phyloP scores from a whole-genome alignment of 2,888 invertebrate genomes.

The Uloborus plumipes region DNA sequence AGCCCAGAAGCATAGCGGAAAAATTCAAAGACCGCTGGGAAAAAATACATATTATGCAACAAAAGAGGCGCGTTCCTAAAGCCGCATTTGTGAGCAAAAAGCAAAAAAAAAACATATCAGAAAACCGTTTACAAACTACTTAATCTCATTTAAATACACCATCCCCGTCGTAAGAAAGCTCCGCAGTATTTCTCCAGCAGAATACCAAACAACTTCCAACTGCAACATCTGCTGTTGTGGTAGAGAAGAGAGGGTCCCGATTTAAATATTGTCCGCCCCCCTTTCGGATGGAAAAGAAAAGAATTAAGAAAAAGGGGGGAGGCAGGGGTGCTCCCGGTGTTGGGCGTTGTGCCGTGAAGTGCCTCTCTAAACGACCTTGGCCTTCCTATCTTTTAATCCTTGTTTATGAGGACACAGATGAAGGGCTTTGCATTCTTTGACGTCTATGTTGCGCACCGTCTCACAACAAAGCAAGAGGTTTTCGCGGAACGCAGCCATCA shows the following conservation, averaged over 20 bases:
- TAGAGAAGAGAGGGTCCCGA: not conserved
- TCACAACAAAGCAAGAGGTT: constrained; percentile 1
- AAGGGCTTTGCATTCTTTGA: constrained; percentile 6
- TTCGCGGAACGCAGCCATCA: not conserved
- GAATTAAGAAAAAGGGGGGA: constrained; percentile 2
- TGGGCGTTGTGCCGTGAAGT: constrained; percentile 23
- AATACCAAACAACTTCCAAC: constrained; percentile 23
- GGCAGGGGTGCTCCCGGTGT: constrained; percentile 46
- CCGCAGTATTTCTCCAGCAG: not conserved
- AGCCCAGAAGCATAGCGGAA: too few species aligned
- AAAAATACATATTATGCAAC: too few species aligned
- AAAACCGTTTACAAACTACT: constrained; percentile 51
- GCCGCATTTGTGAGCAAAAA: not conserved
- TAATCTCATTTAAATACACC: constrained; percentile 59
- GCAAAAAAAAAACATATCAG: constrained; percentile 11
- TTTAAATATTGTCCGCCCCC: not conserved
- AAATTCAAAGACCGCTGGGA: too few species aligned
- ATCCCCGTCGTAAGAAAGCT: not conserved
- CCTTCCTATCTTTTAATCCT: constrained; percentile 40
- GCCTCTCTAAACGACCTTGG: constrained; percentile 28
- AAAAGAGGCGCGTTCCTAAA: too few species aligned
- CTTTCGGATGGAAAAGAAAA: constrained; percentile 7
- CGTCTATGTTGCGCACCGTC: constrained; percentile 7
- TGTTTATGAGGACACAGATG: constrained; percentile 39
- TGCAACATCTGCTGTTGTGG: constrained; percentile 26